Evolutionary conservation across 2,113 vertebrate genomes (phyloP).

Genomic region (Charina bottae): DNA sequence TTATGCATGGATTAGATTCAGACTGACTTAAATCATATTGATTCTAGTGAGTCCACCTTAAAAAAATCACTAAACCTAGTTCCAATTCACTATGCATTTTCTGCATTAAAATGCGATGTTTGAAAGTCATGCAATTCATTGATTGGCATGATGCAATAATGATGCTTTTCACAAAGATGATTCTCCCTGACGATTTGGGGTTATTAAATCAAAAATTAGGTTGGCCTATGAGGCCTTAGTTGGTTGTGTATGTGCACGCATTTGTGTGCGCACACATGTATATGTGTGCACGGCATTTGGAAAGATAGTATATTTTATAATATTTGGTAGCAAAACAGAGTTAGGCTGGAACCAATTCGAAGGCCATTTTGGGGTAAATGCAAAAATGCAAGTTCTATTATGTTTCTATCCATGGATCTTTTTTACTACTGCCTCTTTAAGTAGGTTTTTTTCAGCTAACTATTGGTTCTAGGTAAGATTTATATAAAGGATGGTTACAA

Average conservation of each 20-base stretch:
- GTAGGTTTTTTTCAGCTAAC: neutral
- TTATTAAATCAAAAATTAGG: neutral
- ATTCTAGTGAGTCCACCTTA: neutral
- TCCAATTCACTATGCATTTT: neutral
- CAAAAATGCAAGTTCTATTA: neutral
- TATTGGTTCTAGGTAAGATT: neutral
- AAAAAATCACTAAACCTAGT: neutral
- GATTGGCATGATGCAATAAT: neutral
- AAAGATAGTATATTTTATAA: neutral
- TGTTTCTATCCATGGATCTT: neutral
- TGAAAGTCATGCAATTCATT: neutral
- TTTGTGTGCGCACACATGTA: neutral
- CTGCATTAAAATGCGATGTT: neutral
- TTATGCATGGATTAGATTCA: slow-evolving; percentile 6
- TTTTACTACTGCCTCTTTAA: neutral
- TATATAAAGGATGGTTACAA: neutral
- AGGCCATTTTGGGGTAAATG: neutral
- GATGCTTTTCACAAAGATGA: neutral
- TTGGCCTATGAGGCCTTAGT: neutral
- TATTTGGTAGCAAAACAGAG: neutral
- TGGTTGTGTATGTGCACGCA: neutral
- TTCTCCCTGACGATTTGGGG: neutral
- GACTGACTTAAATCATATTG: neutral
- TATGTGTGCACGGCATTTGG: neutral
- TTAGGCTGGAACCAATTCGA: neutral